phyloP scores from a whole-genome alignment of 2,797 vertebrate species.

The Carapus acus region DNA sequence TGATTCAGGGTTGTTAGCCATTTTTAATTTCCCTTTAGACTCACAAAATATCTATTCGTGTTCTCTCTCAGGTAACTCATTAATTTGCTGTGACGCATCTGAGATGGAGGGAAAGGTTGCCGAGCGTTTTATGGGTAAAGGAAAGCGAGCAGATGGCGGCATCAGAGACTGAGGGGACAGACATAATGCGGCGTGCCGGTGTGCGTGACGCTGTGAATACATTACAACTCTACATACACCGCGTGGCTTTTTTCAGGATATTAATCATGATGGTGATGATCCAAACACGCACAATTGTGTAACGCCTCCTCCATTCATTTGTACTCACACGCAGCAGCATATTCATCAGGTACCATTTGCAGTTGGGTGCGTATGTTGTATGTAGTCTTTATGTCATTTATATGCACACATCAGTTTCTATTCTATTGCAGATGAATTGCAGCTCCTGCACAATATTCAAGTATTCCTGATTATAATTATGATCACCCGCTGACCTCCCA shows the following conservation, averaged over 20 bases:
- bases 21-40: conserved; percentile 75
- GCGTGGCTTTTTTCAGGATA: conserved; percentile 31
- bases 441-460: no score
- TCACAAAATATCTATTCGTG: conserved; percentile 62
- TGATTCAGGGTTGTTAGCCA: conserved; percentile 70
- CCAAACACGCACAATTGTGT: conserved; percentile 1
- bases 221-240: conserved; percentile 19
- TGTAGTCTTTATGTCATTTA: no score
- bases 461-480: no score
- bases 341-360: not conserved
- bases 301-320: no score
- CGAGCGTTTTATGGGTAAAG: conserved; percentile 68
- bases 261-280: conserved; percentile 13
- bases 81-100: conserved; percentile 75
- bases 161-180: conserved; percentile 67
- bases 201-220: conserved; percentile 47
- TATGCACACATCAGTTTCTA: no score
- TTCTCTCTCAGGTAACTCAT: conserved; percentile 73
- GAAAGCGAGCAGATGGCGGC: conserved; percentile 72
- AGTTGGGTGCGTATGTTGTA: no score
- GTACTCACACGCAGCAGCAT: no score
- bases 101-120: conserved; percentile 64
- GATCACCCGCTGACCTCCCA: no score
- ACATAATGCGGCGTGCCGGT: conserved; percentile 54
- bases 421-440: no score